Evolutionary conservation across 1,140 invertebrate species (phyloP).

Genomic region (Ceratoteleas bidentatus): DNA sequence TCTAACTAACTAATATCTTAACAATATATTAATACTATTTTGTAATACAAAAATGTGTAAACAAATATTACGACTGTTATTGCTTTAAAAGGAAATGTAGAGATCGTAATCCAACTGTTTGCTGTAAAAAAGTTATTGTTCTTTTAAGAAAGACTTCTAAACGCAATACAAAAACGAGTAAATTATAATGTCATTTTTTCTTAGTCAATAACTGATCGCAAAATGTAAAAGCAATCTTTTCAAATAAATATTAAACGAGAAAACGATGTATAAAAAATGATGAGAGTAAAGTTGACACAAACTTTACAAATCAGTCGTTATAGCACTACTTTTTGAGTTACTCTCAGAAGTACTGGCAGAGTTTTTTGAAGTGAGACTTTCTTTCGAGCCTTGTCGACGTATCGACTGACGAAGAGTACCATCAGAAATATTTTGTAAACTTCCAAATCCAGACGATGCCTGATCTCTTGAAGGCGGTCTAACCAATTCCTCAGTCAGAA

Average conservation of each 20-base stretch:
- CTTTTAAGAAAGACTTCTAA: too few species aligned
- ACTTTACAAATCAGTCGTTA: constrained; percentile 69
- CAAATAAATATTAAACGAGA: constrained; percentile 7
- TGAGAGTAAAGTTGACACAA: not conserved
- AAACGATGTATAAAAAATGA: not conserved
- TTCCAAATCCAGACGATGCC: constrained; percentile 74
- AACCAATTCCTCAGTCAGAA: constrained; percentile 24
- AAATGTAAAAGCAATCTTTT: not conserved
- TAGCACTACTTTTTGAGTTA: constrained; percentile 48
- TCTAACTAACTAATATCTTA: too few species aligned
- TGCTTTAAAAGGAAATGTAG: too few species aligned
- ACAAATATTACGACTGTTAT: too few species aligned
- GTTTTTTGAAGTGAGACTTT: constrained; percentile 62
- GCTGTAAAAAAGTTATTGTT: too few species aligned
- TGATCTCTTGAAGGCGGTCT: constrained; percentile 70
- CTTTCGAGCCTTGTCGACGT: constrained; percentile 44
- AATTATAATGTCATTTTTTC: too few species aligned
- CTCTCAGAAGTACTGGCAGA: constrained; percentile 49
- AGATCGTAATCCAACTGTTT: too few species aligned
- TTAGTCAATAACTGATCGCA: too few species aligned
- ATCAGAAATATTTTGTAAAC: constrained; percentile 68
- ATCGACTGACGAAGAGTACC: constrained; percentile 23
- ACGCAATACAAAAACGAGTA: too few species aligned
- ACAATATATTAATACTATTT: too few species aligned
- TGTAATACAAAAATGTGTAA: too few species aligned